phyloP scores from a whole-genome alignment of 2,888 invertebrate genomes.

The Idaea aversata region DNA sequence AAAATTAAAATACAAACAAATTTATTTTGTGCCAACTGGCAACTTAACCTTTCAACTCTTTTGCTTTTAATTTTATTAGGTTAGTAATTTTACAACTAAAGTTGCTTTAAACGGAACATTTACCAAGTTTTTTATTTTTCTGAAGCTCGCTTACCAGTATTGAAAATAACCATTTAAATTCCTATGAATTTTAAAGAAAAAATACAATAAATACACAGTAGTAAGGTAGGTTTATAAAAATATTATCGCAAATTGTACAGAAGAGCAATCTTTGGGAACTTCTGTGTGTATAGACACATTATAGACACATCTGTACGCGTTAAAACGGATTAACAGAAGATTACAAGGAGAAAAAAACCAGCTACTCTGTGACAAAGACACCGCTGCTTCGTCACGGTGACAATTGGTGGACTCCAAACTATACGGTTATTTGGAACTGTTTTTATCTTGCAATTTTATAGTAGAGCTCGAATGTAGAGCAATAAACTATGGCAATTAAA shows the following conservation, averaged over 20 bases:
- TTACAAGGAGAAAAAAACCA: conserved; percentile 67
- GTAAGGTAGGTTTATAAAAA: conserved; percentile 10
- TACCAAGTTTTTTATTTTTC: background rate
- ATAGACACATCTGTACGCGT: conserved; percentile 72
- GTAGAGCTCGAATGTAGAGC: conserved; percentile 19
- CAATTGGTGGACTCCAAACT: conserved; percentile 69
- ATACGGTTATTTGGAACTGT: conserved; percentile 60
- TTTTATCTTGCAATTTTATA: conserved; percentile 19
- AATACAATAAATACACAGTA: background rate
- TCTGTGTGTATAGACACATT: conserved; percentile 44
- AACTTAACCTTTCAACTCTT: background rate
- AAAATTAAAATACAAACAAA: too few relatives aligned
- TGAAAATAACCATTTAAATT: too few relatives aligned
- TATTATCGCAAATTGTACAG: conserved; percentile 19
- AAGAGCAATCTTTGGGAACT: conserved; percentile 42
- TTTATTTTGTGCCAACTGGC: too few relatives aligned
- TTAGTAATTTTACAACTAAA: too few relatives aligned
- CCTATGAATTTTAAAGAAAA: too few relatives aligned
- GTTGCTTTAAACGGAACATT: too few relatives aligned
- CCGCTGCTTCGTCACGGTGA: conserved; percentile 72
- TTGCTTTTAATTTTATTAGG: background rate
- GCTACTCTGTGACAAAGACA: conserved; percentile 63
- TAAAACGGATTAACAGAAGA: conserved; percentile 77
- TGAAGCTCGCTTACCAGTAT: background rate
- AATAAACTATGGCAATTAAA: conserved; percentile 5